phyloP scores from a whole-genome alignment of 1,140 invertebrate species.

The Drosophila truncata region DNA sequence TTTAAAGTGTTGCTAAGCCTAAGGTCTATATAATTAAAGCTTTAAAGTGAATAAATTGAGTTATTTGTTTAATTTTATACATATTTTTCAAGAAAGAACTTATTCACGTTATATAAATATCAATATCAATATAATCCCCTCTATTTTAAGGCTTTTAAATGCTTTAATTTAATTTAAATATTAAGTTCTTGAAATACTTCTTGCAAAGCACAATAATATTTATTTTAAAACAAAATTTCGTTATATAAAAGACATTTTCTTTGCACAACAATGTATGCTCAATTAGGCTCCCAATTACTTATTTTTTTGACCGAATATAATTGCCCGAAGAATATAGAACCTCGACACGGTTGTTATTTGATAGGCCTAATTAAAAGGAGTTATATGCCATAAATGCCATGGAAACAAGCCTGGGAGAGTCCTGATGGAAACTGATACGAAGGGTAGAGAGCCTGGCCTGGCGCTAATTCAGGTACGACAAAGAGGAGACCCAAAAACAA shows the following conservation, averaged over 20 bases:
- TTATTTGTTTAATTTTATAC: neutral
- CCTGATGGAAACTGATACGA: slow-evolving; percentile 12
- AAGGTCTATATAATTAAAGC: neutral
- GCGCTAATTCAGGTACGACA: slow-evolving; percentile 26
- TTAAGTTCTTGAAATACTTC: too few species aligned
- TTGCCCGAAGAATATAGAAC: neutral
- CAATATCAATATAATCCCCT: too few species aligned
- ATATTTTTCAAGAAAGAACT: neutral
- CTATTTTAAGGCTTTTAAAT: too few species aligned
- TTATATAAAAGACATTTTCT: neutral
- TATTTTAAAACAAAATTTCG: too few species aligned
- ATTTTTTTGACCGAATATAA: neutral
- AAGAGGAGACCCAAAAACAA: slow-evolving; percentile 4
- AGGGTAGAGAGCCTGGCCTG: slow-evolving; percentile 5
- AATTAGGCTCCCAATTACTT: slow-evolving; percentile 2
- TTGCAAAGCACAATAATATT: too few species aligned
- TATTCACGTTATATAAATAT: too few species aligned
- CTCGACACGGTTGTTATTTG: neutral
- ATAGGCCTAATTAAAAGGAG: slow-evolving; percentile 27
- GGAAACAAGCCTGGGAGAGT: slow-evolving; percentile 1
- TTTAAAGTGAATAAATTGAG: neutral
- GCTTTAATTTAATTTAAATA: too few species aligned
- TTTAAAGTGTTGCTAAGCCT: too few species aligned
- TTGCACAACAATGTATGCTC: neutral
- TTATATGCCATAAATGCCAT: neutral